These are phyloP conservation scores for Silurus asotus DNA, from an alignment of 2,113 vertebrate genomes.

Conservation along the genomic window DNA sequence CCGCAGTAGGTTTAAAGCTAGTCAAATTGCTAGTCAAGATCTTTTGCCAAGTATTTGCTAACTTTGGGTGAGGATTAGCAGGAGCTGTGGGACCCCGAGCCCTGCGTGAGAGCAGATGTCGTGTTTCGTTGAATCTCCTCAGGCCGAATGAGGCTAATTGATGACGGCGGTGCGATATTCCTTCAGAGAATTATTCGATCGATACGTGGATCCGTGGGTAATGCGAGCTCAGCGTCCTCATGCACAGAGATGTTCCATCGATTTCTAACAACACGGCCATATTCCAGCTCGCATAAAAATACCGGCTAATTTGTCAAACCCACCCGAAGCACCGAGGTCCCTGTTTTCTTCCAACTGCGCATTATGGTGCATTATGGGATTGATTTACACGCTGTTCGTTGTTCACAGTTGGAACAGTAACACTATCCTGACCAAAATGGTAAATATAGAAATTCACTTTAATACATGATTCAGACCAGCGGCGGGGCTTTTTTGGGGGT, in stretches of 20 bases:
- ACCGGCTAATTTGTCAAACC: constrained; percentile 14
- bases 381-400: constrained; percentile 26
- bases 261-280: constrained; percentile 33
- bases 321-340: neutral
- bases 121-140: constrained; percentile 1
- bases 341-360: constrained; percentile 12
- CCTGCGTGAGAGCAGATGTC: neutral
- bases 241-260: constrained; percentile 35
- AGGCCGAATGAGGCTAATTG: constrained; percentile 39
- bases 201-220: constrained; percentile 43
- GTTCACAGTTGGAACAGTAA: constrained; percentile 26
- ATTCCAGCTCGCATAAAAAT: constrained; percentile 31
- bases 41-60: neutral
- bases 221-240: constrained; percentile 38
- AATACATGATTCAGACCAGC: neutral
- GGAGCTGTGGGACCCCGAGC: neutral
- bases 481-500: neutral
- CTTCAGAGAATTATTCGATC: constrained; percentile 46
- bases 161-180: constrained; percentile 44
- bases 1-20: neutral
- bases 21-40: neutral
- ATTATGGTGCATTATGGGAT: constrained; percentile 40
- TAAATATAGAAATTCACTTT: constrained; percentile 34
- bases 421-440: neutral
- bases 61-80: neutral